Evolutionary conservation across 2,797 vertebrate genomes (phyloP), one percentile per base, ranked within the genome.

Genomic region (Ficedula albicollis): DNA sequence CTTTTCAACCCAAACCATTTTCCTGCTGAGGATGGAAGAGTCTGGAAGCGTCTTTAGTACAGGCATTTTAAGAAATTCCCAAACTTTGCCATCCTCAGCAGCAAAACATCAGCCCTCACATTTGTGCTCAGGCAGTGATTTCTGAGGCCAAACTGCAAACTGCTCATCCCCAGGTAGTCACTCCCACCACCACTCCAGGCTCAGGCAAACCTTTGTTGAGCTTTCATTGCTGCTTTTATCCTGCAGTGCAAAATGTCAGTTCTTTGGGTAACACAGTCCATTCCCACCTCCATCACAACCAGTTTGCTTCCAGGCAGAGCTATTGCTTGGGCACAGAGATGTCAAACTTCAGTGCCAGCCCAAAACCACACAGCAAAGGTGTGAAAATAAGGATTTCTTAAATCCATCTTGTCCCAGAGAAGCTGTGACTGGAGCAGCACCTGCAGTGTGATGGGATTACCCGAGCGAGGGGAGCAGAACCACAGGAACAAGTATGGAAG

Each of bases 361-460:
- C 41, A 81, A 55, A 43, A 44, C 9, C 52, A 59, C 4, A 0
- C 36, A 49, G 60, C 25, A 34, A 36, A 76, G 26, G 25, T 13
- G 15, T 39, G 19, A 68, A 66, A 84, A 72, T 10, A 43, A 34
- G 11, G 39, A 76, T 59, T 63, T 38, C 48, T 48, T 38, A 74
- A 79, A 66, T 46, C 14, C 22, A 18, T 5, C 41, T 27, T 63
- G 29, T 6, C 38, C 49, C 21, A 46, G 34, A 76, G 54, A 72
- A 84, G 55, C 51, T 15, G 15, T 1, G 5, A n/a, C 38, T 27
- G n/a, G 22, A 78, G 38, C 6, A 20, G 34, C 13, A 58, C 15
- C 21, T 0, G 6, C 63, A 60, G 59, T 0, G 7, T 17, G 77
- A 32, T 6, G 10, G 59, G 43, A 30, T 10, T 19, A 6, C 10